phyloP scores from a whole-genome alignment of 2,888 invertebrate genomes.

The Cantharis lateralis region DNA sequence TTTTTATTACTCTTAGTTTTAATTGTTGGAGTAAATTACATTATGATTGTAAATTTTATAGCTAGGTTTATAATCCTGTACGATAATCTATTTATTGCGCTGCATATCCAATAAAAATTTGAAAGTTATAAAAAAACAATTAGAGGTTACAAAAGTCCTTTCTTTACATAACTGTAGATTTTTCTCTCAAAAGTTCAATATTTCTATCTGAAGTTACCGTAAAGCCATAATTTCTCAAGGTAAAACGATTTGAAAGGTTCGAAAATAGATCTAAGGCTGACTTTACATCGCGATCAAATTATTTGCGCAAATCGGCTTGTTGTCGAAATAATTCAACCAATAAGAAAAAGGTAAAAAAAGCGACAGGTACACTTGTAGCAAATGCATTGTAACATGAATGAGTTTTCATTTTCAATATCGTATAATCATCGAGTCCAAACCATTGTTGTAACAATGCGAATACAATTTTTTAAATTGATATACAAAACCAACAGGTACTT shows the following conservation, averaged over 20 bases:
- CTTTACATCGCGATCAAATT: neutral
- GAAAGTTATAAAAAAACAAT: neutral
- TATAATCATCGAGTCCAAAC: neutral
- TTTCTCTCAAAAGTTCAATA: neutral
- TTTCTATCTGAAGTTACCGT: neutral
- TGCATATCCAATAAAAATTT: neutral
- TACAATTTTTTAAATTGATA: neutral
- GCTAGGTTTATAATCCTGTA: neutral
- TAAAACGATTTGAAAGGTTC: neutral
- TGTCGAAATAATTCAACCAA: neutral
- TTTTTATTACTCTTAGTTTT: neutral
- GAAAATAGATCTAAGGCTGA: neutral
- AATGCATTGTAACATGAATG: neutral
- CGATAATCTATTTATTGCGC: neutral
- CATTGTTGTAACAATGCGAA: neutral
- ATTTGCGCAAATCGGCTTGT: neutral
- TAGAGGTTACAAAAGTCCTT: neutral
- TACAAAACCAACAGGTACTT: neutral
- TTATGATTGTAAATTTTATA: neutral
- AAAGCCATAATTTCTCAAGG: neutral
- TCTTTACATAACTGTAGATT: neutral
- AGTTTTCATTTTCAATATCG: neutral
- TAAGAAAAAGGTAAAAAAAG: too few species aligned
- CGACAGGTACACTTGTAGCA: neutral
- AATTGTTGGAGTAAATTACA: neutral